Percentiles rank a stretch among this genome's conserved stretches.
Conservation (phyloP, 2,113 vertebrate genomes). For the Lepus americanus region DNA sequence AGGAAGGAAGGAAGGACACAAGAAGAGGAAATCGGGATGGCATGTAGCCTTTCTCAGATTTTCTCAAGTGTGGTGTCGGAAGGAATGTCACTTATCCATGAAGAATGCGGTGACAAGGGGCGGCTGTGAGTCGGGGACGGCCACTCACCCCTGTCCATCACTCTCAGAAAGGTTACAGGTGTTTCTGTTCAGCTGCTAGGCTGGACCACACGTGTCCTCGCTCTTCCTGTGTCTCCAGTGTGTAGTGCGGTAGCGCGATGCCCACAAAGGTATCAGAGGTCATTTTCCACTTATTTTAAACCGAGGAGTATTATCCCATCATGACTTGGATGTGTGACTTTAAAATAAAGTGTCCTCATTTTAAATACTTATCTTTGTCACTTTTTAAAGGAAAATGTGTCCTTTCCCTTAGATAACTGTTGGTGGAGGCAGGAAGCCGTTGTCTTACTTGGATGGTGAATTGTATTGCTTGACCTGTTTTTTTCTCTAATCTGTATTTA, state of each 20-base stretch:
- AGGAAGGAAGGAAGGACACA: not conserved
- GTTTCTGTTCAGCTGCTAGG: not conserved
- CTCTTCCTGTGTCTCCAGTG: not conserved
- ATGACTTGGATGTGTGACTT: not conserved
- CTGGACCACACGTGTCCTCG: rapidly evolving
- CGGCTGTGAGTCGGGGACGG: not conserved
- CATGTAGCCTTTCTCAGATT: not conserved
- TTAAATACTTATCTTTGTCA: not conserved
- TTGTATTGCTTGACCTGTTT: not conserved
- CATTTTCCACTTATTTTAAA: slow-evolving; percentile 30
- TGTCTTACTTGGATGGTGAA: slow-evolving; percentile 4
- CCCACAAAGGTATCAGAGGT: not conserved
- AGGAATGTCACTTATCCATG: not conserved
- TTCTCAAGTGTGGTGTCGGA: not conserved
- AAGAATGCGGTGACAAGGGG: not conserved
- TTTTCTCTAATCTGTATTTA: no score
- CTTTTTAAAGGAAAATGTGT: not conserved
- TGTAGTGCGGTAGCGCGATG: not conserved
- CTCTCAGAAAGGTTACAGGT: not conserved
- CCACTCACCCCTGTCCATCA: not conserved
- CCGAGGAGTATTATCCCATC: not conserved
- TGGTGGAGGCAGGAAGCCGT: not conserved
- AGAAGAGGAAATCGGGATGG: not conserved
- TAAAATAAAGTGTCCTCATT: slow-evolving; percentile 22
- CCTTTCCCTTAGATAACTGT: not conserved